Percentiles rank a stretch among this genome's conserved stretches.
Conservation (phyloP, 2,888 invertebrate genomes). For the Dyspetes luteomarginatus region DNA sequence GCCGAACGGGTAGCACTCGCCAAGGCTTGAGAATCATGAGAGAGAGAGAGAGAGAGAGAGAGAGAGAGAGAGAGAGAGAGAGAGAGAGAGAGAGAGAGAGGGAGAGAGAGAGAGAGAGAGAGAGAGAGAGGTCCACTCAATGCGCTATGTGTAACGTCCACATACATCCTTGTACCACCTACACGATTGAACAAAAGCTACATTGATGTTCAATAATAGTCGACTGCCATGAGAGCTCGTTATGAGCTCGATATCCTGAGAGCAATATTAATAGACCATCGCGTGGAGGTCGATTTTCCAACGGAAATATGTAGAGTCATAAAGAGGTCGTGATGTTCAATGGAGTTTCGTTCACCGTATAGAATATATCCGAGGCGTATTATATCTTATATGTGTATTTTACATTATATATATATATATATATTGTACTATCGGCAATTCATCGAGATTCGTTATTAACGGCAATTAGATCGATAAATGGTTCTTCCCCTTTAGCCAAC, state of each 20-base stretch:
- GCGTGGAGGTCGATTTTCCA: slow-evolving; percentile 7
- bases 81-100: slow-evolving; percentile 11
- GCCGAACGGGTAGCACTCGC: slow-evolving; percentile 46
- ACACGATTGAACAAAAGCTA: background rate
- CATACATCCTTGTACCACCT: background rate
- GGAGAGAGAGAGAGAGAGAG: slow-evolving; percentile 9
- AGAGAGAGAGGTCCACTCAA: slow-evolving; percentile 55
- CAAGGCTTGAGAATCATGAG: background rate
- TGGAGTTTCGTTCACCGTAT: no score
- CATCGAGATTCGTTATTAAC: slow-evolving; percentile 2
- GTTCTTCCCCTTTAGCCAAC: background rate
- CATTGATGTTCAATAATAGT: slow-evolving; percentile 38
- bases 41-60: slow-evolving; percentile 17
- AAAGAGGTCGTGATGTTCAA: background rate
- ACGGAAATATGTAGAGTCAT: slow-evolving; percentile 17
- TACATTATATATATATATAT: background rate
- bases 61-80: slow-evolving; percentile 7
- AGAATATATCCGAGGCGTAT: no score
- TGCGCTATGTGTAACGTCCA: slow-evolving; percentile 44
- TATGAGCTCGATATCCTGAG: slow-evolving; percentile 45
- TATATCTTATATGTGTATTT: background rate
- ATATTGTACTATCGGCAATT: no score
- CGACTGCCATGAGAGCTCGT: slow-evolving; percentile 45
- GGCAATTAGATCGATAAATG: slow-evolving; percentile 28
- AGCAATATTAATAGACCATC: slow-evolving; percentile 41